Conservation (phyloP, 1,140 invertebrate genomes). For the Megalopta genalis region DNA sequence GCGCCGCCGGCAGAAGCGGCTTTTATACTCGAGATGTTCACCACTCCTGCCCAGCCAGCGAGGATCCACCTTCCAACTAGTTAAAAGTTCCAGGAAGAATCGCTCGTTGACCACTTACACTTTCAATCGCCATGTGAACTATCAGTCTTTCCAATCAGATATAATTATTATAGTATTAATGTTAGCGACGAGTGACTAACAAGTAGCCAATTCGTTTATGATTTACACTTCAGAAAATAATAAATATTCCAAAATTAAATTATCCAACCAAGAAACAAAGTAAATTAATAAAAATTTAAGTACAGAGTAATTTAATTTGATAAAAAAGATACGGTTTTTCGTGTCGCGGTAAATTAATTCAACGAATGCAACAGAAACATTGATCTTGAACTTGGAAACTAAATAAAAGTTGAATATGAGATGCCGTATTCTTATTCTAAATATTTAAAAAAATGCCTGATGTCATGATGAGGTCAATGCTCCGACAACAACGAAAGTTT, state of each 20-base stretch:
- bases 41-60: conserved; percentile 38
- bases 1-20: conserved; percentile 65
- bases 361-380: too few relatives aligned
- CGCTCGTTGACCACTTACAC: neutral
- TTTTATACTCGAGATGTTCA: conserved; percentile 69
- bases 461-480: neutral
- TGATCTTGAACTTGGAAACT: too few relatives aligned
- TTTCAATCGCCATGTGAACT: neutral
- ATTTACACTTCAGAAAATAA: neutral
- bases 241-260: too few relatives aligned
- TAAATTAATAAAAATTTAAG: too few relatives aligned
- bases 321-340: too few relatives aligned
- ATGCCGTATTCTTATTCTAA: too few relatives aligned
- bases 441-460: too few relatives aligned
- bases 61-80: conserved; percentile 28
- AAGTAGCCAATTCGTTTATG: neutral
- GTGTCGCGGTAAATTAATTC: too few relatives aligned
- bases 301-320: too few relatives aligned
- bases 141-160: neutral
- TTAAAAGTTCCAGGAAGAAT: conserved; percentile 12
- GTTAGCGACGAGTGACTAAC: neutral
- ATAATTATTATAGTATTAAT: neutral
- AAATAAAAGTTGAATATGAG: too few relatives aligned
- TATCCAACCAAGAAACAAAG: too few relatives aligned
- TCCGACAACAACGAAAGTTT: neutral